Percentiles rank a stretch among this genome's conserved stretches.
Evolutionary conservation across 2,888 invertebrate species (phyloP).

Genomic region (Dynastes tityus): DNA sequence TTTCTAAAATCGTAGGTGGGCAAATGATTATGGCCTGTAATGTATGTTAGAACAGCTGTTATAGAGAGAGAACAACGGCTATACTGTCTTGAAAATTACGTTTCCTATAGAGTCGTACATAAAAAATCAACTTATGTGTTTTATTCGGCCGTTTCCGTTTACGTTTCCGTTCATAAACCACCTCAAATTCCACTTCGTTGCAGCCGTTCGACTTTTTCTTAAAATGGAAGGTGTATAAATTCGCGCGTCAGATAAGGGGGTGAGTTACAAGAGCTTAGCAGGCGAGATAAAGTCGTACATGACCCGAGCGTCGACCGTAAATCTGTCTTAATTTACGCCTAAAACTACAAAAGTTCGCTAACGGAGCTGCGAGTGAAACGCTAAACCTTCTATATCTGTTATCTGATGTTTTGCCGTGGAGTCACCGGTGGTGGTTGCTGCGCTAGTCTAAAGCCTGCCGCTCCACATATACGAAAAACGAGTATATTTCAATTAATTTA

Average conservation of each 20-base stretch:
- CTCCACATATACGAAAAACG: not conserved
- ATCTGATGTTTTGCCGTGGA: conserved; percentile 35
- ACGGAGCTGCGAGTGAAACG: conserved; percentile 40
- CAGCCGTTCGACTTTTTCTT: conserved; percentile 31
- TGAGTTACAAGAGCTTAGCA: conserved; percentile 45
- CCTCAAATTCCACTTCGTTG: conserved; percentile 8
- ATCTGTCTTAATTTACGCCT: conserved; percentile 49
- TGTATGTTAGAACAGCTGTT: no score
- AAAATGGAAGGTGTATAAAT: conserved; percentile 46
- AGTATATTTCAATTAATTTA: conserved; percentile 38
- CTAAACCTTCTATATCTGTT: conserved; percentile 35
- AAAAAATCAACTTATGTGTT: conserved; percentile 10
- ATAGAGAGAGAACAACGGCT: not conserved
- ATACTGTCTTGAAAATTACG: not conserved
- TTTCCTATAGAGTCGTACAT: not conserved
- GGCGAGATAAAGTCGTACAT: conserved; percentile 47
- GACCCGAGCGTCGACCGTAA: conserved; percentile 42
- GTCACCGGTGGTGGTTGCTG: conserved; percentile 23
- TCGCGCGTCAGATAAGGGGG: conserved; percentile 44
- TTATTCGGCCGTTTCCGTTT: not conserved
- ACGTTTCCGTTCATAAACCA: conserved; percentile 10
- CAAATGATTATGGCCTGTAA: no score
- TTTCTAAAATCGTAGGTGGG: no score
- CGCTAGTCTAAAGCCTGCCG: not conserved
- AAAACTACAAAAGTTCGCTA: conserved; percentile 44